phyloP scores from a whole-genome alignment of 2,888 invertebrate species.

The Serrognathus titanus region DNA sequence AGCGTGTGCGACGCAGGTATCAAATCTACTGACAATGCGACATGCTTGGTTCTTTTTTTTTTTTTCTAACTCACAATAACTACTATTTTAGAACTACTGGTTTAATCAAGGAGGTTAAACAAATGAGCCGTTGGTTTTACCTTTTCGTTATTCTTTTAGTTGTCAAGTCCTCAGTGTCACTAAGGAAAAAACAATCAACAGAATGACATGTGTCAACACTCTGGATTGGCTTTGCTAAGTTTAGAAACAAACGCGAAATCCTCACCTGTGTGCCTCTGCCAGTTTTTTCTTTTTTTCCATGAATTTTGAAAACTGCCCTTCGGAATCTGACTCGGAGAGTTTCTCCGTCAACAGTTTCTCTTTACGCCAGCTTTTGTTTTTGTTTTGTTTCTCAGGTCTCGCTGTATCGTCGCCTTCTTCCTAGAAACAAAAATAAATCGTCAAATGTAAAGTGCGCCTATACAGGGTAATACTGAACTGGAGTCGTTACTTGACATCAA shows the following conservation, averaged over 20 bases:
- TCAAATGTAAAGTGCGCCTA: not conserved
- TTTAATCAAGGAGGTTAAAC: too few species aligned
- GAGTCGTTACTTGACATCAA: too few species aligned
- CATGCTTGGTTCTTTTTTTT: not conserved
- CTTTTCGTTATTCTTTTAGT: slow-evolving; percentile 10
- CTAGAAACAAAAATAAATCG: not conserved
- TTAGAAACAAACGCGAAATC: not conserved
- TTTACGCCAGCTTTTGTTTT: slow-evolving; percentile 27
- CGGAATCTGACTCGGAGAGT: slow-evolving; percentile 32
- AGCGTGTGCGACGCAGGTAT: too few species aligned
- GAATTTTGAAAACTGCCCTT: slow-evolving; percentile 19
- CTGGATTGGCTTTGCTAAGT: not conserved
- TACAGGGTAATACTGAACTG: not conserved
- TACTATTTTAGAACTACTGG: too few species aligned
- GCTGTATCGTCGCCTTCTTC: slow-evolving; percentile 6
- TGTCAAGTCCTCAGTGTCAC: slow-evolving; percentile 9
- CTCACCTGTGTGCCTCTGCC: slow-evolving; percentile 16
- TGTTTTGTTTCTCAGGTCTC: slow-evolving; percentile 14
- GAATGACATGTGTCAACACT: too few species aligned
- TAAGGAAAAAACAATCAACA: slow-evolving; percentile 10
- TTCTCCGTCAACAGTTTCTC: slow-evolving; percentile 32
- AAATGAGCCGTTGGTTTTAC: not conserved
- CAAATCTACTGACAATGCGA: not conserved
- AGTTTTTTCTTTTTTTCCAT: slow-evolving; percentile 19
- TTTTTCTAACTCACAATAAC: too few species aligned